Percentiles rank a stretch among this genome's conserved stretches.
Conservation (phyloP, 35 echinoderm and acorn worm species). For the Apostichopus californicus region DNA sequence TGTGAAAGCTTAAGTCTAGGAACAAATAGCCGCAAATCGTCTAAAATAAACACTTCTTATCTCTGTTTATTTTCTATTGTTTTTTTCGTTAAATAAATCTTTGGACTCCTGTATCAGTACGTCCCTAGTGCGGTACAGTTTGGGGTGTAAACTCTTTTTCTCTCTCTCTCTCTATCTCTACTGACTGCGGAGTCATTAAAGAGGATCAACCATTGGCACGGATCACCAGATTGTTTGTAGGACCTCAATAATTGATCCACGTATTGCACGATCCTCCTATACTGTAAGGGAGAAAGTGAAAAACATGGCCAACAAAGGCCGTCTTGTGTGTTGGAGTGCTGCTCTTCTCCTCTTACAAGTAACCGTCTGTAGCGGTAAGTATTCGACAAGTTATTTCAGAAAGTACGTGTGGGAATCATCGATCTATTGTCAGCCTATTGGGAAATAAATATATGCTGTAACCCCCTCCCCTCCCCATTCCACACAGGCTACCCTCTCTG, state of each 20-base stretch:
- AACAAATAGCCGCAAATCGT: not conserved
- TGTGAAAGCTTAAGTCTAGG: not conserved
- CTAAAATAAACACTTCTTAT: conserved; percentile 15
- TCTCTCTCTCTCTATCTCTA: not conserved
- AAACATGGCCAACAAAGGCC: conserved; percentile 12
- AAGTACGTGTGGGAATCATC: no score
- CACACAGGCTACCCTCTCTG: no score
- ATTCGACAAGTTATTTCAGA: not conserved
- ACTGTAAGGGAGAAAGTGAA: not conserved
- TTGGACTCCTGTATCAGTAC: conserved; percentile 41
- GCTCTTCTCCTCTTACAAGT: not conserved
- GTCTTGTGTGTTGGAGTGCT: conserved; percentile 1
- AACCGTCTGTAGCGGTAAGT: not conserved
- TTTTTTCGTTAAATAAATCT: conserved; percentile 22
- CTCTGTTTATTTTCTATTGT: conserved; percentile 24
- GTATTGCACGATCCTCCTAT: not conserved
- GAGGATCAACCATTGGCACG: not conserved
- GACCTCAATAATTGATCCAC: not conserved
- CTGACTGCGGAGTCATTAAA: not conserved
- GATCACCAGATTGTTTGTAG: conserved; percentile 24
- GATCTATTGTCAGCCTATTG: no score
- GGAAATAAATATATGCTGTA: no score
- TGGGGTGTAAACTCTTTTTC: not conserved
- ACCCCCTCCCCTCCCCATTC: no score
- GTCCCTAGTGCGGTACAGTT: conserved; percentile 5